These are phyloP conservation scores for Xestia ashworthii DNA, from an alignment of 2,888 invertebrate genomes.

Conservation along the genomic window DNA sequence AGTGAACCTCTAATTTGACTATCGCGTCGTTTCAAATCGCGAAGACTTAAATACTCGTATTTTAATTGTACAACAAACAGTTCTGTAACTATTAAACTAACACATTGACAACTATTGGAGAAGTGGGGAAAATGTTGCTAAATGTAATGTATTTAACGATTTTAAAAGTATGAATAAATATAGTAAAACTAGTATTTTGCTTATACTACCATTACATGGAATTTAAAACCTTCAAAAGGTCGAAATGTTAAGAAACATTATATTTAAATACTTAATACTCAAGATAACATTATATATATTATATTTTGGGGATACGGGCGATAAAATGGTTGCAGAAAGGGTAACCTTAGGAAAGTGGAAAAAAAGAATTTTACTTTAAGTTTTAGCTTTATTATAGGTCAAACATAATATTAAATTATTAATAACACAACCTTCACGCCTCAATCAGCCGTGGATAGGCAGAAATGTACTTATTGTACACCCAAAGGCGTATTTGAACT, in stretches of 20 bases:
- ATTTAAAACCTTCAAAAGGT: constrained; percentile 51
- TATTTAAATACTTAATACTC: constrained; percentile 34
- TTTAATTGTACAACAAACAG: constrained; percentile 58
- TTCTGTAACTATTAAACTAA: constrained; percentile 35
- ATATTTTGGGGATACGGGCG: constrained; percentile 3
- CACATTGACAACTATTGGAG: constrained; percentile 42
- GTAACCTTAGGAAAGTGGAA: constrained; percentile 36
- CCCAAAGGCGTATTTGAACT: constrained; percentile 20
- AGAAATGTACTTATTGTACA: constrained; percentile 27
- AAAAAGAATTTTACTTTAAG: constrained; percentile 45
- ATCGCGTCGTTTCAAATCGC: constrained; percentile 58
- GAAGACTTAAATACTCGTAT: constrained; percentile 46
- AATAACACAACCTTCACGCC: constrained; percentile 59
- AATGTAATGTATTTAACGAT: constrained; percentile 62
- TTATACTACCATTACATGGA: constrained; percentile 37
- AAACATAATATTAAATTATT: constrained; percentile 66
- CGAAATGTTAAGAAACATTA: constrained; percentile 30
- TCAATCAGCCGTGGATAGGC: constrained; percentile 11
- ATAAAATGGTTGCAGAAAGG: constrained; percentile 6
- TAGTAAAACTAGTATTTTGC: constrained; percentile 18
- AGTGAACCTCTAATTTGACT: constrained; percentile 36
- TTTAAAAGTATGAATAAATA: constrained; percentile 16
- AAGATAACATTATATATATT: constrained; percentile 32
- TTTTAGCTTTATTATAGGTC: constrained; percentile 60
- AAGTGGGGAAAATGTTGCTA: constrained; percentile 16